phyloP scores from a whole-genome alignment of 2,113 vertebrate species.

The Xiphophorus couchianus region DNA sequence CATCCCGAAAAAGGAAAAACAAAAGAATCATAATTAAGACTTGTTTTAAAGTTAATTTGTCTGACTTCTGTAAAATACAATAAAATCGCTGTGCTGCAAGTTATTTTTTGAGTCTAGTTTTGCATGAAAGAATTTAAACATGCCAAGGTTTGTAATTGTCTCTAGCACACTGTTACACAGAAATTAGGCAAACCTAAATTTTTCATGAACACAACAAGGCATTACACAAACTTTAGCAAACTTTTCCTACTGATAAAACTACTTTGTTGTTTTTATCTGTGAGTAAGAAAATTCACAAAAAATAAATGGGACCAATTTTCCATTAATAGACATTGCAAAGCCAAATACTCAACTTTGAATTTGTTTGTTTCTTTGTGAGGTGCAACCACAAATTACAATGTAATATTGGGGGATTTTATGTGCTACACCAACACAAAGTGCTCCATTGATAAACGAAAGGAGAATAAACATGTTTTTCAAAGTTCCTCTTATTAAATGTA shows the following conservation, averaged over 20 bases:
- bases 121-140: not conserved
- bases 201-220: too few species aligned
- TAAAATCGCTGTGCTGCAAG: too few species aligned
- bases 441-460: not conserved
- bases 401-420: too few species aligned
- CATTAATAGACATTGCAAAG: not conserved
- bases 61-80: too few species aligned
- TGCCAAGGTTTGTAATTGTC: too few species aligned
- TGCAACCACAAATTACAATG: not conserved
- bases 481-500: not conserved
- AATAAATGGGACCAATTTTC: not conserved
- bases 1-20: not conserved
- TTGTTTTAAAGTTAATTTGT: not conserved
- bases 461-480: not conserved
- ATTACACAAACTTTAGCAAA: not conserved
- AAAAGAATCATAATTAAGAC: not conserved
- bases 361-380: not conserved
- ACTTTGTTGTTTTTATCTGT: not conserved
- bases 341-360: not conserved
- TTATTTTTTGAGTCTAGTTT: not conserved
- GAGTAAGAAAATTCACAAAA: not conserved
- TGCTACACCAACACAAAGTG: not conserved
- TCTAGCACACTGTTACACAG: too few species aligned
- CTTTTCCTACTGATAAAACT: not conserved
- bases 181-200: too few species aligned